Conservation (phyloP, 30 jellyfish, hydroid and myxozoan genomes). For the Hydra vulgaris region DNA sequence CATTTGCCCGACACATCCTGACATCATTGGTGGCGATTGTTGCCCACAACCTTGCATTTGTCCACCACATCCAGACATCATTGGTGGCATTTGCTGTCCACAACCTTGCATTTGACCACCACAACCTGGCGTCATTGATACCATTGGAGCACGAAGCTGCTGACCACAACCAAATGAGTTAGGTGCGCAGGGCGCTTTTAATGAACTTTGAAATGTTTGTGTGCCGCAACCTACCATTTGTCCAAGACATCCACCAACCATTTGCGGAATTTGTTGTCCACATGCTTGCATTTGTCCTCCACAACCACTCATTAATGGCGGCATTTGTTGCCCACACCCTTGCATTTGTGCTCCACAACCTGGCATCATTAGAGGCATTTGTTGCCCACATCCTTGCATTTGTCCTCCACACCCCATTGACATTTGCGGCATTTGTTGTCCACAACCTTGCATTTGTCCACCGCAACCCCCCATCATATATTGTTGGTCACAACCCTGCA, state of each 20-base stretch:
- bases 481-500: conserved; percentile 22
- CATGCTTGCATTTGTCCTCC: conserved; percentile 18
- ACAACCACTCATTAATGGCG: conserved; percentile 9
- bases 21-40: background rate
- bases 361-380: conserved; percentile 14
- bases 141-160: background rate
- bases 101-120: background rate
- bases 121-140: background rate
- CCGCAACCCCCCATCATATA: conserved; percentile 4
- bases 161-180: background rate
- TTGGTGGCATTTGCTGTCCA: background rate
- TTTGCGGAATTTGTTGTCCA: conserved; percentile 11
- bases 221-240: background rate
- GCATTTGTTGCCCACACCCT: conserved; percentile 15
- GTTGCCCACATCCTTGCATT: conserved; percentile 24
- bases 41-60: background rate
- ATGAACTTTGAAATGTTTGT: background rate
- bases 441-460: conserved; percentile 4
- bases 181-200: background rate
- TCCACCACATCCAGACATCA: background rate
- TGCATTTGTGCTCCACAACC: conserved; percentile 26
- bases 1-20: background rate
- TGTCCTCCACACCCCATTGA: background rate
- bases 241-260: conserved; percentile 2
- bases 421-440: conserved; percentile 24